These are phyloP conservation scores for Oasisia sp. DNA, from an alignment of 2,888 invertebrate species.

Conservation along the genomic window DNA sequence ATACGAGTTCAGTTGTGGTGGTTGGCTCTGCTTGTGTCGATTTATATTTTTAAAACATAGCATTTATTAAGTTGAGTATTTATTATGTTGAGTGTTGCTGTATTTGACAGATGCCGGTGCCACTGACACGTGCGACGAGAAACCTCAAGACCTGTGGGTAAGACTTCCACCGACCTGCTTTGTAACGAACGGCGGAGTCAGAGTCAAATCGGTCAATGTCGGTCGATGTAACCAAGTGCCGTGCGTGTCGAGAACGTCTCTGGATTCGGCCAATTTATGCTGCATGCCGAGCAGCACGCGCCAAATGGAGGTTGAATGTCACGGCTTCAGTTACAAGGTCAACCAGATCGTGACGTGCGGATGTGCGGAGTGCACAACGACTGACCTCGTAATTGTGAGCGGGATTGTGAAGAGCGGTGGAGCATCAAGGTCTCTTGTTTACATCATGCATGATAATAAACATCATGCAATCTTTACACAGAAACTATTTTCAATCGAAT, in stretches of 20 bases:
- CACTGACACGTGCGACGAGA: not conserved
- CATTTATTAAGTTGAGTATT: too few species aligned
- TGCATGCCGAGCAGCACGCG: not conserved
- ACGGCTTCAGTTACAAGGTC: not conserved
- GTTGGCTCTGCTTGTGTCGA: too few species aligned
- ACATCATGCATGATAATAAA: not conserved
- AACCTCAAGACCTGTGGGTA: not conserved
- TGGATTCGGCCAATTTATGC: not conserved
- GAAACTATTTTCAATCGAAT: not conserved
- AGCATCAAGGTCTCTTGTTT: not conserved
- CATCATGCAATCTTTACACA: not conserved
- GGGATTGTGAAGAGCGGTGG: not conserved
- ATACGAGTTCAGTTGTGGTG: too few species aligned
- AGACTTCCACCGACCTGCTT: not conserved
- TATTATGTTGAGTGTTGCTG: not conserved
- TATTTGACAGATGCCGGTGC: not conserved
- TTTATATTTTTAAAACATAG: too few species aligned
- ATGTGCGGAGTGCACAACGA: not conserved
- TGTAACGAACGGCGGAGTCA: not conserved
- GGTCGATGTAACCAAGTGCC: not conserved
- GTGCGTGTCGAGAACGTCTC: not conserved
- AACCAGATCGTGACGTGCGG: not conserved
- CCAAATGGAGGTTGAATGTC: not conserved
- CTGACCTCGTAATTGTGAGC: not conserved
- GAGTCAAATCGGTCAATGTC: not conserved